Conservation (phyloP, 2,888 invertebrate genomes). For the Aethes cnicana region DNA sequence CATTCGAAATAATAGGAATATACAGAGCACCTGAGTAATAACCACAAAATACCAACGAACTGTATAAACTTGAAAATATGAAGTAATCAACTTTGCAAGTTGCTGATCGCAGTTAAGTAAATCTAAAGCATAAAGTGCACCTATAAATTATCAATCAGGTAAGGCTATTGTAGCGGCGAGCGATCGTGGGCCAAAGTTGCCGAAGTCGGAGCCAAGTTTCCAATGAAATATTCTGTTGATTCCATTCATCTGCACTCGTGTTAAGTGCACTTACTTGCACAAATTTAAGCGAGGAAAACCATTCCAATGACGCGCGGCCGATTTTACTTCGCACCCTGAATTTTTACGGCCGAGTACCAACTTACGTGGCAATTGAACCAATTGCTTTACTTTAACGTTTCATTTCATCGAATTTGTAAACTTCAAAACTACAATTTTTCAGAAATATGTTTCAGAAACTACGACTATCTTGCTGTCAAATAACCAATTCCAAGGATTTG, state of each 20-base stretch:
- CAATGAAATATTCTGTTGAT: conserved; percentile 64
- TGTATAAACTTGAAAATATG: too few relatives aligned
- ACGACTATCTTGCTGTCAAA: too few relatives aligned
- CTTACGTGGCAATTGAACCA: conserved; percentile 35
- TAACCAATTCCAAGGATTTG: conserved; percentile 1
- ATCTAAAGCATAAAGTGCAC: conserved; percentile 36
- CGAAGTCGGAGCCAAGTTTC: conserved; percentile 60
- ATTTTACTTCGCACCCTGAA: conserved; percentile 51
- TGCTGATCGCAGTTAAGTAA: conserved; percentile 9
- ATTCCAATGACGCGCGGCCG: conserved; percentile 49
- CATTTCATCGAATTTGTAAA: conserved; percentile 6
- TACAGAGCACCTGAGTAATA: too few relatives aligned
- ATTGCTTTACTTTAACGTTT: conserved; percentile 19
- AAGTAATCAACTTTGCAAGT: not conserved
- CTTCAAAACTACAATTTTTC: not conserved
- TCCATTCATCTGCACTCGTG: conserved; percentile 55
- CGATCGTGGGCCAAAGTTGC: conserved; percentile 47
- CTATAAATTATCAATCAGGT: conserved; percentile 61
- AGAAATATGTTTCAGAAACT: not conserved
- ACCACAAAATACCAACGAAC: too few relatives aligned
- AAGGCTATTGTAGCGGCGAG: conserved; percentile 47
- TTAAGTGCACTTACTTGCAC: conserved; percentile 62
- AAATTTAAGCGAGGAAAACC: conserved; percentile 54
- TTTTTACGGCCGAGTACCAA: conserved; percentile 41
- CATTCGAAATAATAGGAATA: too few relatives aligned